Percentiles rank a stretch among this genome's conserved stretches.
These are phyloP conservation scores for Drosophila greeni DNA, from an alignment of 2,888 invertebrate genomes.

Conservation along the genomic window DNA sequence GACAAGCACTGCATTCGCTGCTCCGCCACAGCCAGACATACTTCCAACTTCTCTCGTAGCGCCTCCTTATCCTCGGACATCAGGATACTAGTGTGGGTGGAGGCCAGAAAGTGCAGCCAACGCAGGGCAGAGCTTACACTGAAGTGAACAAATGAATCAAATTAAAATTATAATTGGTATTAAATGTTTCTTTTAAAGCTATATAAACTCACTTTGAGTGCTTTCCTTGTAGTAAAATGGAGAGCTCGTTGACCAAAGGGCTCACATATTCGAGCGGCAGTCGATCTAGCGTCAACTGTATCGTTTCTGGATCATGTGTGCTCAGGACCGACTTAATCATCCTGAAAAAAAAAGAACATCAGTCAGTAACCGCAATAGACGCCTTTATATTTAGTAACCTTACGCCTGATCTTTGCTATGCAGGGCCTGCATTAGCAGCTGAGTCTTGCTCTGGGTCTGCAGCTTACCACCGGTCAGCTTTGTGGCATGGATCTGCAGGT, in stretches of 20 bases:
- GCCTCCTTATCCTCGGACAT: slow-evolving; percentile 77
- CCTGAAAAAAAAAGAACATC: slow-evolving; percentile 70
- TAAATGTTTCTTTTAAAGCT: not conserved
- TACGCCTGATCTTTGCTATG: slow-evolving; percentile 89
- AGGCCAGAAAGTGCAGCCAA: slow-evolving; percentile 75
- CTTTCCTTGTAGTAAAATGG: slow-evolving; percentile 84
- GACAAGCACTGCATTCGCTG: slow-evolving; percentile 76
- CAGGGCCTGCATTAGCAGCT: slow-evolving; percentile 89
- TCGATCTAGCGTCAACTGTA: slow-evolving; percentile 86
- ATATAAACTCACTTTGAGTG: slow-evolving; percentile 81
- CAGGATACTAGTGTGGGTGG: slow-evolving; percentile 77
- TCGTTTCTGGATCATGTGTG: slow-evolving; percentile 83
- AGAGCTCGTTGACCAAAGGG: slow-evolving; percentile 86
- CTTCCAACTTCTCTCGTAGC: slow-evolving; percentile 74
- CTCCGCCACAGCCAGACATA: slow-evolving; percentile 78
- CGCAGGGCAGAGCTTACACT: slow-evolving; percentile 75
- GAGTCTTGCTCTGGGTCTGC: slow-evolving; percentile 86
- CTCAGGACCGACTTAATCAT: slow-evolving; percentile 87
- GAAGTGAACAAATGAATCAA: not conserved
- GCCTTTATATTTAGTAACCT: slow-evolving; percentile 31
- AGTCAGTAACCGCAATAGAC: not conserved
- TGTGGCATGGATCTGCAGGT: slow-evolving; percentile 84
- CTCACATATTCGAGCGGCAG: slow-evolving; percentile 88
- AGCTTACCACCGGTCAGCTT: slow-evolving; percentile 72
- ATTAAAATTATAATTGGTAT: not conserved